Conservation (phyloP, 2,797 vertebrate genomes). For the Poeciliopsis infans region DNA sequence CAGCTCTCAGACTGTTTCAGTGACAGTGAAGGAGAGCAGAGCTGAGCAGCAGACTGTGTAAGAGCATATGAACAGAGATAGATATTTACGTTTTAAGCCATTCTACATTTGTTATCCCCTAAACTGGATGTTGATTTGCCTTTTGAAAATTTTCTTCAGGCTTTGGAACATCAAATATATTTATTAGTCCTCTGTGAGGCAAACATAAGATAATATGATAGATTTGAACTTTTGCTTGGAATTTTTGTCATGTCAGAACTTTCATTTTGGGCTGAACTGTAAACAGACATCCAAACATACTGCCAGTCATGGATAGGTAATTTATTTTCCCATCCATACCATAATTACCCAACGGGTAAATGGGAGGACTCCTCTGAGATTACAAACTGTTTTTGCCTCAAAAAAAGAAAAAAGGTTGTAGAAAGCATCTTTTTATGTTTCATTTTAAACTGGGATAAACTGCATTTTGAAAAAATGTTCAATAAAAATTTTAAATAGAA, state of each 20-base stretch:
- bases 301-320: constrained; percentile 50
- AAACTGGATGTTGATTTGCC: constrained; percentile 4
- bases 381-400: constrained; percentile 53
- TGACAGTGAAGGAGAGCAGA: constrained; percentile 37
- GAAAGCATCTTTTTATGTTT: constrained; percentile 60
- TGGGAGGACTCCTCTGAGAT: constrained; percentile 58
- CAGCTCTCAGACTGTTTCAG: constrained; percentile 63
- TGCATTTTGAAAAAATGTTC: constrained; percentile 18
- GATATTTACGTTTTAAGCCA: constrained; percentile 18
- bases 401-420: constrained; percentile 50
- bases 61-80: constrained; percentile 31
- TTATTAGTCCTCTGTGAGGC: constrained; percentile 46
- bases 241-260: constrained; percentile 51
- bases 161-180: constrained; percentile 31
- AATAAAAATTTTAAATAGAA: constrained; percentile 28
- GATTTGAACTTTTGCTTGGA: constrained; percentile 26
- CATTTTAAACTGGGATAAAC: constrained; percentile 44
- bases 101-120: constrained; percentile 23
- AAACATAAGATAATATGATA: constrained; percentile 28
- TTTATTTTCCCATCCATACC: constrained; percentile 63
- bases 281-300: constrained; percentile 42
- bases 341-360: constrained; percentile 67
- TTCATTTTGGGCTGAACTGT: constrained; percentile 37
- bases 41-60: constrained; percentile 4
- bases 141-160: constrained; percentile 13